Percentiles rank a stretch among this genome's conserved stretches.
Conservation (phyloP, 2,797 vertebrate species). For the Sternarchorhynchus goeldii region DNA sequence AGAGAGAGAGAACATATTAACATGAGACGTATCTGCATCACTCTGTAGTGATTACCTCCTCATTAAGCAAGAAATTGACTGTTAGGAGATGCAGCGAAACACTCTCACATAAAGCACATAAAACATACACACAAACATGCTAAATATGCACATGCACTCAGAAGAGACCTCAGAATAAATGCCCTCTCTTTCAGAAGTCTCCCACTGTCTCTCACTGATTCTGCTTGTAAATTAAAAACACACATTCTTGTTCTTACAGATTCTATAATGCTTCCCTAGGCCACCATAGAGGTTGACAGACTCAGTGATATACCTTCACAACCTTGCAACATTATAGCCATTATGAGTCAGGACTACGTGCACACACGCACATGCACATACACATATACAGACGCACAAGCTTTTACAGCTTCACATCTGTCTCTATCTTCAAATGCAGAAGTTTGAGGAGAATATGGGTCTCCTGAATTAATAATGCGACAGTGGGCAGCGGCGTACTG, state of each 20-base stretch:
- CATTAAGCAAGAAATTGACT: conserved; percentile 48
- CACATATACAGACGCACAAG: conserved; percentile 25
- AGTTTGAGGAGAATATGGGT: neutral
- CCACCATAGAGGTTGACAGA: neutral
- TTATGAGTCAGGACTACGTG: neutral
- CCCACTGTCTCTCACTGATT: neutral
- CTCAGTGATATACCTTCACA: neutral
- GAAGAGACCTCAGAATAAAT: neutral
- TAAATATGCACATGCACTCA: neutral
- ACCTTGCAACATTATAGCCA: neutral
- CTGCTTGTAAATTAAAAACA: neutral
- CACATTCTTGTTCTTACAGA: neutral
- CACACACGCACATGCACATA: conserved; percentile 5
- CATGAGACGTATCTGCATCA: neutral
- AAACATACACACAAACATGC: neutral
- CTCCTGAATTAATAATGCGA: neutral
- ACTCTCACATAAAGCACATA: neutral
- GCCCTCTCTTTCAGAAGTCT: neutral
- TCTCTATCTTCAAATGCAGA: neutral
- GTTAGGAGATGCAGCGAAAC: conserved; percentile 8
- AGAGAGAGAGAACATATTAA: neutral
- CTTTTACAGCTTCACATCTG: conserved; percentile 33
- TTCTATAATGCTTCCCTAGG: conserved; percentile 4
- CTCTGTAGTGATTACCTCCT: conserved; percentile 43
- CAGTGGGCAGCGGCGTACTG: neutral